Conservation (phyloP, 35 echinoderm and acorn worm species). For the Apostichopus japonicus region DNA sequence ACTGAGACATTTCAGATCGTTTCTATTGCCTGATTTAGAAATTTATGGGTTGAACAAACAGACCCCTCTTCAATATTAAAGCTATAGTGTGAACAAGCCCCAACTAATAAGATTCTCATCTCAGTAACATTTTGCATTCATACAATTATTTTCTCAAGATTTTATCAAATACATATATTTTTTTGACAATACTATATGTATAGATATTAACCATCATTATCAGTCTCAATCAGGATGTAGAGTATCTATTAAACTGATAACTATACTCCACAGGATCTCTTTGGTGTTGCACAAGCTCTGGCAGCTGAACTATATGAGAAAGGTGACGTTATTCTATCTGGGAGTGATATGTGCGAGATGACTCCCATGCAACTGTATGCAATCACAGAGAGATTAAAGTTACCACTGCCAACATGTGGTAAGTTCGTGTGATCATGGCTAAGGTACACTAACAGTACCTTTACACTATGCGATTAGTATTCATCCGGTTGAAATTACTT, state of each 20-base stretch:
- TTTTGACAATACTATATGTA: not conserved
- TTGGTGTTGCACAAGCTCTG: conserved; percentile 93
- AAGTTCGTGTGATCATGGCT: not conserved
- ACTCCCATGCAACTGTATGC: conserved; percentile 99
- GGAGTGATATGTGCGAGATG: conserved; percentile 96
- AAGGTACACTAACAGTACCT: too few species aligned
- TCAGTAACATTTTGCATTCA: too few species aligned
- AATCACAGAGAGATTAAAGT: conserved; percentile 94
- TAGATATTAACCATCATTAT: not conserved
- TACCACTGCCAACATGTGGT: conserved; percentile 97
- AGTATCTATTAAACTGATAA: not conserved
- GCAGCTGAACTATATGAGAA: conserved; percentile 94
- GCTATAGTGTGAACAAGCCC: too few species aligned
- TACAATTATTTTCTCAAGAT: too few species aligned
- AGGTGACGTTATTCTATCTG: conserved; percentile 83
- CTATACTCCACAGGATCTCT: conserved; percentile 71
- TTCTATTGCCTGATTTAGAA: too few species aligned
- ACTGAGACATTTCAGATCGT: too few species aligned
- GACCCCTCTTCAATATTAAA: too few species aligned
- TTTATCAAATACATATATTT: not conserved
- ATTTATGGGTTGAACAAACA: too few species aligned
- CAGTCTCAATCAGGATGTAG: not conserved
- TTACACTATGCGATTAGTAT: too few species aligned
- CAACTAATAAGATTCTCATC: too few species aligned
- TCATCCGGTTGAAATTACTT: too few species aligned